Evolutionary conservation across 2,888 invertebrate species (phyloP), one percentile per base, ranked within the genome.

Genomic region (Catocala sponsa): DNA sequence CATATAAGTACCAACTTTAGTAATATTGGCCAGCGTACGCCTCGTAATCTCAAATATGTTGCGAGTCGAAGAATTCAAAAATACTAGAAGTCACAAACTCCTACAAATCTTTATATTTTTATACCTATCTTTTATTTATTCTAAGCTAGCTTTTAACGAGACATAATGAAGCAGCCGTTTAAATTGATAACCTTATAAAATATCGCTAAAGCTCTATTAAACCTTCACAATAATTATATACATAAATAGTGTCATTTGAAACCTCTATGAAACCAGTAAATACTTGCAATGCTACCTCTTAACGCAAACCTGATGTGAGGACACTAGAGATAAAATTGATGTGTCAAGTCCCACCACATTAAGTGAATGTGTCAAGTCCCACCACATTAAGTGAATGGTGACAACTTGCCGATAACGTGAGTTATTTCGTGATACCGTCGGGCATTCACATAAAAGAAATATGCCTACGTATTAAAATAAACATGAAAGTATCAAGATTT

Each of bases 111-210:
- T 25, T 25, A 25, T 25, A 25, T 25, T 25, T 15, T 1, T 25
- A 25, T 25, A 38, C 9, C 35, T 38, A 38, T 9, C 35, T 38
- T 9, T 7, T 38, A 38, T 38, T 38, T 38, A 6, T 38, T 9
- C 9, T 38, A 7, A 38, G 2, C 35, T 38, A 9, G 35, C 35
- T 38, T 13, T 11, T 50, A 15, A 0, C 25, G 41, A 48, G 50
- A 56, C 47, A 68, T 25, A 25, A 64, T 63, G 60, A 59, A 59
- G 54, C 72, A 75, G 64, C 66, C 63, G 61, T 72, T 79, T 70
- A 76, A 63, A 61, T 52, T 15, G 4, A 33, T n/a, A 33, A 49
- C 5, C 33, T 43, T 69, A 64, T 55, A 57, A 33, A 70, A 65
- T 58, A 63, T 68, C 52, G 59, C 68, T 76, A 68, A 68, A 62